A percentile compares a stretch with the other conserved stretches of the same genome.
phyloP scores from a whole-genome alignment of 1,140 invertebrate species.

The Drosophila yakuba region DNA sequence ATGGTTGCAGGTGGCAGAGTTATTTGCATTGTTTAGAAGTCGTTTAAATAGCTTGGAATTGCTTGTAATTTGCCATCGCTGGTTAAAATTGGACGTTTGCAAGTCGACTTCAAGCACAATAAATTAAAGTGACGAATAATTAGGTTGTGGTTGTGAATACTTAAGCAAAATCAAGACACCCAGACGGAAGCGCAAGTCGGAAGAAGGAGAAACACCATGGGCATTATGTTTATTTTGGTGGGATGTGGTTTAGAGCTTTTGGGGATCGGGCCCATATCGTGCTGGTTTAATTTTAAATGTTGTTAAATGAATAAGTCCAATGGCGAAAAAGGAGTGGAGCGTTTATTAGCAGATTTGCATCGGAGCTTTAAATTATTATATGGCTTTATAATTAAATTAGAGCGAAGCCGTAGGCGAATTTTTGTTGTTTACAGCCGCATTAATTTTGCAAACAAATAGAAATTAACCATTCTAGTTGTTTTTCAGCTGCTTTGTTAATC shows the following conservation, averaged over 20 bases:
- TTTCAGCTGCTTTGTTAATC: not conserved
- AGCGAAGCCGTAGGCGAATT: not conserved
- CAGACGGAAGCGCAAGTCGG: slow-evolving; percentile 11
- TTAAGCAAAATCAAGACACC: not conserved
- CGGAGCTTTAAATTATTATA: slow-evolving; percentile 3
- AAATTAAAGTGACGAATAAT: slow-evolving; percentile 10
- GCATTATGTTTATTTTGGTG: slow-evolving; percentile 19
- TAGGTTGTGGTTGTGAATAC: not conserved
- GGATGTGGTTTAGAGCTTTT: not conserved
- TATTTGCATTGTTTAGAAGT: slow-evolving; percentile 47
- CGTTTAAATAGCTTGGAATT: slow-evolving; percentile 37
- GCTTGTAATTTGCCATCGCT: slow-evolving; percentile 9
- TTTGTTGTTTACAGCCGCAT: not conserved
- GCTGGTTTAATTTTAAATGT: slow-evolving; percentile 26
- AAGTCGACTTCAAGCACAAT: slow-evolving; percentile 3
- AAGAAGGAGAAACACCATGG: slow-evolving; percentile 10
- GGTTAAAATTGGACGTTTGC: slow-evolving; percentile 33
- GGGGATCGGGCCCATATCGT: slow-evolving; percentile 13
- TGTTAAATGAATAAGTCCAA: slow-evolving; percentile 8
- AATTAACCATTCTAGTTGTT: slow-evolving; percentile 6
- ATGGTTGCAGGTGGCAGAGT: slow-evolving; percentile 8
- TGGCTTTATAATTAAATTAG: slow-evolving; percentile 12
- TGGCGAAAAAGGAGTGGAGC: slow-evolving; percentile 4
- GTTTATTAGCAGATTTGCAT: slow-evolving; percentile 14
- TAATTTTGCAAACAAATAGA: slow-evolving; percentile 6